Conservation (phyloP, 2,113 vertebrate species). For the Pandion haliaetus region DNA sequence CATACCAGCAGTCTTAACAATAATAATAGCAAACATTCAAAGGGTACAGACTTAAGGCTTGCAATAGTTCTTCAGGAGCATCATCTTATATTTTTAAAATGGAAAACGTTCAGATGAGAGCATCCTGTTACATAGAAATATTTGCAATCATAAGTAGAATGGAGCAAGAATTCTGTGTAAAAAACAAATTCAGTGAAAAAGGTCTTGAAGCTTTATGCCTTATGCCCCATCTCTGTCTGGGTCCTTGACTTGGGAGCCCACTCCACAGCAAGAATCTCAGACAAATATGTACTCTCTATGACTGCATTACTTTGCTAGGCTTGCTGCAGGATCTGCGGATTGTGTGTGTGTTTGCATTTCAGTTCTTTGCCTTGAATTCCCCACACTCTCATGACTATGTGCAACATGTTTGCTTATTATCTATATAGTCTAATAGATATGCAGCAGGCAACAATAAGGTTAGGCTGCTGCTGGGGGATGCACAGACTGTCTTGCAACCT, state of each 20-base stretch:
- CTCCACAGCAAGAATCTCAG: neutral
- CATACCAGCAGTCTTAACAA: neutral
- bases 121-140: neutral
- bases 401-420: neutral
- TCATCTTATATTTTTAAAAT: neutral
- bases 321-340: neutral
- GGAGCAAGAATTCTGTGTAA: neutral
- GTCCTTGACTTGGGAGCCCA: neutral
- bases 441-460: neutral
- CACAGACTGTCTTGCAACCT: neutral
- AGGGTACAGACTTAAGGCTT: neutral
- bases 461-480: neutral
- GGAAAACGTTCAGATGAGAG: neutral
- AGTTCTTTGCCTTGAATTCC: neutral
- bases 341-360: neutral
- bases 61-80: neutral
- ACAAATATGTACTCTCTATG: neutral
- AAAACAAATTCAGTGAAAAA: neutral
- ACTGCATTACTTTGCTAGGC: neutral
- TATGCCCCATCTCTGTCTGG: neutral
- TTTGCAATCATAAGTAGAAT: neutral
- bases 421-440: neutral
- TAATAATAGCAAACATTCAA: neutral
- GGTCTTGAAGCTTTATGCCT: neutral
- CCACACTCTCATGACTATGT: too few relatives aligned